Conservation (phyloP, 2,113 vertebrate genomes). For the Lampris incognitus region DNA sequence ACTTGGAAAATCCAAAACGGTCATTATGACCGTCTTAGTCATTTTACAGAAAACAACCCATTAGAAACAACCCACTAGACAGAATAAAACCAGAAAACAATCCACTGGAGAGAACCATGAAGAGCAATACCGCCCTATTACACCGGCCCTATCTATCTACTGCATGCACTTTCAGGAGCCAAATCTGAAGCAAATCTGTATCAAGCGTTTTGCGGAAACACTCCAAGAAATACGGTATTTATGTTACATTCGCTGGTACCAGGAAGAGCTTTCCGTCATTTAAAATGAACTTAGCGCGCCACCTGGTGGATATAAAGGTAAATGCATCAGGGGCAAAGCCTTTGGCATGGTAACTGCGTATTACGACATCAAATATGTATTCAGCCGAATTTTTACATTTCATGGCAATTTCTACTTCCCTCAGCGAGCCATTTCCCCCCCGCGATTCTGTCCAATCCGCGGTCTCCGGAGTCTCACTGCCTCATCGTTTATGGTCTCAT, state of each 20-base stretch:
- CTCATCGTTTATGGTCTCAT: not conserved
- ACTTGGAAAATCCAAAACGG: too few relatives aligned
- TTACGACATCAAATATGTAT: not conserved
- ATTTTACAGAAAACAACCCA: too few relatives aligned
- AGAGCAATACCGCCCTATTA: too few relatives aligned
- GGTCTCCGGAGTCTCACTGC: not conserved
- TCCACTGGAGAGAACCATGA: too few relatives aligned
- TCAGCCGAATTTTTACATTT: not conserved
- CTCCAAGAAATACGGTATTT: slow-evolving; percentile 37
- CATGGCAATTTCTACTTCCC: not conserved
- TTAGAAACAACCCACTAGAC: too few relatives aligned
- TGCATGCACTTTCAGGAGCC: not conserved
- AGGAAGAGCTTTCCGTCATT: not conserved
- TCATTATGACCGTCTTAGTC: too few relatives aligned
- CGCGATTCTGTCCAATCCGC: not conserved
- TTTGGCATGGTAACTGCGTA: not conserved
- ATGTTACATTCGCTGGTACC: not conserved
- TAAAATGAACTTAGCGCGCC: slow-evolving; percentile 38
- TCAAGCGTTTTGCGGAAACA: not conserved
- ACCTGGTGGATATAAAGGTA: slow-evolving; percentile 62
- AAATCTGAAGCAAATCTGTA: not conserved
- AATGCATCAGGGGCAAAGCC: not conserved
- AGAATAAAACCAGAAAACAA: not conserved
- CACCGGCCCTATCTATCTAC: not conserved
- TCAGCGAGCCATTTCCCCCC: not conserved